Evolutionary conservation across 2,113 vertebrate species (phyloP).

Genomic region (Acrocephalus kingi): DNA sequence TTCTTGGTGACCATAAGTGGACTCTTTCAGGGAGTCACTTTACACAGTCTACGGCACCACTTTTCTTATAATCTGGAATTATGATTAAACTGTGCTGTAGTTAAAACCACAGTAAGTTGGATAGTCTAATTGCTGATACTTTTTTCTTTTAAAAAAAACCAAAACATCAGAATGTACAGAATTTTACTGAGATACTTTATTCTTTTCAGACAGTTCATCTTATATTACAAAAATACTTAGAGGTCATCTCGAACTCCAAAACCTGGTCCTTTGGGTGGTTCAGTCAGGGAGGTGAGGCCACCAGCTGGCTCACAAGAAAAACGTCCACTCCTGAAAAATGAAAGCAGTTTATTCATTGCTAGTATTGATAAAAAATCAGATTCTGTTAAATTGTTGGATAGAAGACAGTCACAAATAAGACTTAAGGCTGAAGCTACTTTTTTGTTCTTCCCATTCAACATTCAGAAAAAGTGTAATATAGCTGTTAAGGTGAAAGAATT

Average conservation of each 20-base stretch:
- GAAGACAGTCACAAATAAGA: not conserved
- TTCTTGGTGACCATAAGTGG: rapidly evolving
- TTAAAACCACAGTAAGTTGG: not conserved
- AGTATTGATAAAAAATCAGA: not conserved
- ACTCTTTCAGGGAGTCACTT: not conserved
- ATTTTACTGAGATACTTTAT: conserved; percentile 42
- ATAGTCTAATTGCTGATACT: not conserved
- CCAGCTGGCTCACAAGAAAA: conserved; percentile 97
- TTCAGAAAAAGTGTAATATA: not conserved
- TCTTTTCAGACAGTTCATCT: conserved; percentile 43
- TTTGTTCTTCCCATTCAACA: not conserved
- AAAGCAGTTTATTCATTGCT: not conserved
- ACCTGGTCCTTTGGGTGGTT: conserved; percentile 91
- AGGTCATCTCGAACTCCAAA: conserved; percentile 91
- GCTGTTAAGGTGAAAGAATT: not conserved
- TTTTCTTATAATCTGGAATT: not conserved
- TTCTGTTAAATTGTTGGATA: not conserved
- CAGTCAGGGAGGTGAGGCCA: conserved; percentile 90
- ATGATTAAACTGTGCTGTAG: not conserved
- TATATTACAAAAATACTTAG: conserved; percentile 71
- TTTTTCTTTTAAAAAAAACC: not conserved
- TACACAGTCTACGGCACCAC: not conserved
- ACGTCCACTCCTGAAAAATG: conserved; percentile 82
- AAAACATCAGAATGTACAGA: not conserved
- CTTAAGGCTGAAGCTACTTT: not conserved